A percentile compares a stretch with the other conserved stretches of the same genome.
phyloP scores from a whole-genome alignment of 2,797 vertebrate genomes.

The Xenentodon cancila region DNA sequence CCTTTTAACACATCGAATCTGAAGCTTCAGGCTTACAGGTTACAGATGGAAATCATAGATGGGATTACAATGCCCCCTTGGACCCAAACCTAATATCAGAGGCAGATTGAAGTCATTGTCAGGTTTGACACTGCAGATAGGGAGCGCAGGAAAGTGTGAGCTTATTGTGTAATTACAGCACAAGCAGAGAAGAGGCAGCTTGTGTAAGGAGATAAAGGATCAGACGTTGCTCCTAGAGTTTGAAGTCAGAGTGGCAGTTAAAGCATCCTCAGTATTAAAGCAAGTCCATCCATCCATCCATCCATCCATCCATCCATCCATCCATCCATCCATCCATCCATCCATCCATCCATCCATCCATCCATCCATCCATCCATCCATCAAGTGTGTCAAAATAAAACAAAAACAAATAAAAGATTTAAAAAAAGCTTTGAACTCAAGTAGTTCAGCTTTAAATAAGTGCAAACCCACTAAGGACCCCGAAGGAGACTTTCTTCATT shows the following conservation, averaged over 20 bases:
- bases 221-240: constrained; percentile 57
- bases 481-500: constrained; percentile 1
- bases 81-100: constrained; percentile 67
- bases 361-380: not conserved
- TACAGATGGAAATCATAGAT: constrained; percentile 62
- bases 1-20: constrained; percentile 61
- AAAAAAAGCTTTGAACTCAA: not conserved
- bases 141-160: constrained; percentile 44
- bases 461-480: constrained; percentile 1
- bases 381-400: not conserved
- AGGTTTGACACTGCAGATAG: constrained; percentile 43
- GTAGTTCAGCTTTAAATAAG: no score
- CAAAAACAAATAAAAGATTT: not conserved
- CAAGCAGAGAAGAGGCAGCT: constrained; percentile 32
- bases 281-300: no score
- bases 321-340: no score
- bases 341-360: not conserved
- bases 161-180: constrained; percentile 67
- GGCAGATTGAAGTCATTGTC: constrained; percentile 53
- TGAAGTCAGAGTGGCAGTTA: constrained; percentile 16
- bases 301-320: no score
- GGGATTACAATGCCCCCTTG: constrained; percentile 60
- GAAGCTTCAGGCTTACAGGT: constrained; percentile 34
- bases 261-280: constrained; percentile 9
- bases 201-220: constrained; percentile 58